These are phyloP conservation scores for Passer montanus DNA, from an alignment of 2,113 vertebrate species.

Conservation along the genomic window DNA sequence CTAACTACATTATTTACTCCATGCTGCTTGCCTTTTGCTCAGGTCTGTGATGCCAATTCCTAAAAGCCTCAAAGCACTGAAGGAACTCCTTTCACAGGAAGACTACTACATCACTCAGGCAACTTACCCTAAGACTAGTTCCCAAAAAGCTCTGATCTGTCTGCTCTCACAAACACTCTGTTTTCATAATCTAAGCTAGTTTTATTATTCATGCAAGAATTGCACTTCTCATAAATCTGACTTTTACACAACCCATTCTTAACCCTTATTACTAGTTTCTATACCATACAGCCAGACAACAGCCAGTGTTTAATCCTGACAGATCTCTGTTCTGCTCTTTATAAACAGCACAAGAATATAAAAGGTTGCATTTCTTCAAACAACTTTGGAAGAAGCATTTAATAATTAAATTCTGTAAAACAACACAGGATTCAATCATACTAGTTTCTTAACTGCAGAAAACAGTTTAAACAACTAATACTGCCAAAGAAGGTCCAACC, in stretches of 20 bases:
- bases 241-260: not conserved
- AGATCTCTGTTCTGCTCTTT: not conserved
- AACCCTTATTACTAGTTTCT: not conserved
- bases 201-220: not conserved
- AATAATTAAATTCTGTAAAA: not conserved
- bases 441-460: not conserved
- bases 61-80: not conserved
- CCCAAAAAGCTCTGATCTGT: not conserved
- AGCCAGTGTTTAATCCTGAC: not conserved
- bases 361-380: not conserved
- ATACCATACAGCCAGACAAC: not conserved
- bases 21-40: not conserved
- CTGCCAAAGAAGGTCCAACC: not conserved
- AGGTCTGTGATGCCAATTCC: not conserved
- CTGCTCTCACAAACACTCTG: not conserved
- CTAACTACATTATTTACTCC: not conserved
- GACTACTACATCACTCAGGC: not conserved
- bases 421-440: not conserved
- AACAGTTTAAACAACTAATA: not conserved
- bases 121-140: not conserved
- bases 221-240: not conserved
- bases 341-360: not conserved
- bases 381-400: not conserved
- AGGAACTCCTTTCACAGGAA: not conserved
- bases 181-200: not conserved